Conservation (phyloP, 2,888 invertebrate genomes). For the Choristoneura rosaceana region DNA sequence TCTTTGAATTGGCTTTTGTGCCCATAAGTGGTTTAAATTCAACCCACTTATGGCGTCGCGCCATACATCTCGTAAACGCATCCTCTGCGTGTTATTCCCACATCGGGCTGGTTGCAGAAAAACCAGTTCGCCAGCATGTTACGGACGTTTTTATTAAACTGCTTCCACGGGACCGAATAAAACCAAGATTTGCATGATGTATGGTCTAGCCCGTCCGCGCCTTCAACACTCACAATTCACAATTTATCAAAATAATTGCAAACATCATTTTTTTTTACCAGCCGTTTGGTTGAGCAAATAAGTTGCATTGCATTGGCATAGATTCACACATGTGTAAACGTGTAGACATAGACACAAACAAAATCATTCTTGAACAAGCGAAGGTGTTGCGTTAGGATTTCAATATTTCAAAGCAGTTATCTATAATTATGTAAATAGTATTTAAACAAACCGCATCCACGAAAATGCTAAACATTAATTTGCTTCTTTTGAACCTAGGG, state of each 20-base stretch:
- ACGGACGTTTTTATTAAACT: conserved; percentile 49
- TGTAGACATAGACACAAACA: background rate
- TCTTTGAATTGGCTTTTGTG: background rate
- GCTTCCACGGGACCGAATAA: conserved; percentile 49
- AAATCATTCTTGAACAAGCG: conserved; percentile 11
- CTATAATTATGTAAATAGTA: conserved; percentile 28
- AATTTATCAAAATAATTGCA: conserved; percentile 28
- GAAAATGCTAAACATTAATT: conserved; percentile 27
- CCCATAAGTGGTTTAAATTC: background rate
- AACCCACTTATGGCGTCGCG: conserved; percentile 8
- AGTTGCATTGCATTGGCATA: conserved; percentile 1
- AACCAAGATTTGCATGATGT: conserved; percentile 51
- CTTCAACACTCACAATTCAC: conserved; percentile 30
- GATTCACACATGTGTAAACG: background rate
- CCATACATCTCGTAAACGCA: conserved; percentile 32
- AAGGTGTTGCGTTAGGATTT: conserved; percentile 15
- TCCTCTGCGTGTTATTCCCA: conserved; percentile 41
- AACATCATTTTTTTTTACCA: conserved; percentile 24
- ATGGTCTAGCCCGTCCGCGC: conserved; percentile 44
- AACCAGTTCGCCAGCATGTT: conserved; percentile 54
- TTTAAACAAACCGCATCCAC: conserved; percentile 32
- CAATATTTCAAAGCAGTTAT: conserved; percentile 24
- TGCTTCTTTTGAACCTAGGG: conserved; percentile 23
- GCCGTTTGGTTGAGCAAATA: conserved; percentile 29
- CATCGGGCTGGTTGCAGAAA: conserved; percentile 44